A percentile compares a stretch with the other conserved stretches of the same genome.
Conservation (phyloP, 1,140 invertebrate species). For the Nephila pilipes region DNA sequence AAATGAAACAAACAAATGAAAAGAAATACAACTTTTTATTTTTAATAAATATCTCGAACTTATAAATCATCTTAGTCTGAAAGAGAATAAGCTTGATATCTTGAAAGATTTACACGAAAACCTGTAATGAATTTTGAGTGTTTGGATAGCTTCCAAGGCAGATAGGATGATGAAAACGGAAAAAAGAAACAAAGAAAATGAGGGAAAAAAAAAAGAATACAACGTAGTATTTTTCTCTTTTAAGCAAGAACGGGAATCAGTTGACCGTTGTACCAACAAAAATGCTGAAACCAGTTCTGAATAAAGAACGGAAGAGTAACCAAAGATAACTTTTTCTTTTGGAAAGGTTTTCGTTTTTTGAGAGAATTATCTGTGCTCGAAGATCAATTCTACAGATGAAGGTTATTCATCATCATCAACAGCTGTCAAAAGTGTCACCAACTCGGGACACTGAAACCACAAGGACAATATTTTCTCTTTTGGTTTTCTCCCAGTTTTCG, state of each 20-base stretch:
- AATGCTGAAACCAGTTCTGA: constrained; percentile 73
- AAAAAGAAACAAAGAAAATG: not conserved
- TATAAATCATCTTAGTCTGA: constrained; percentile 59
- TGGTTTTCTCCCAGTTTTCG: constrained; percentile 53
- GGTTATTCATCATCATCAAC: constrained; percentile 75
- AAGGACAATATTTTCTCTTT: constrained; percentile 73
- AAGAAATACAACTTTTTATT: constrained; percentile 25
- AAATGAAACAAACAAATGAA: not conserved
- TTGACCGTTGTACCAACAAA: constrained; percentile 51
- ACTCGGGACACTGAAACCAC: constrained; percentile 65
- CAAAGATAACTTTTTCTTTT: constrained; percentile 63
- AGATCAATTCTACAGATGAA: constrained; percentile 77
- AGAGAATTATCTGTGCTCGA: constrained; percentile 70
- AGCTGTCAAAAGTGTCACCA: constrained; percentile 76
- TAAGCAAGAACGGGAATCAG: constrained; percentile 39
- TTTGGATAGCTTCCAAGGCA: constrained; percentile 68
- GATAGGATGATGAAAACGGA: constrained; percentile 43
- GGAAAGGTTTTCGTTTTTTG: constrained; percentile 70
- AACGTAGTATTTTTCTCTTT: constrained; percentile 34
- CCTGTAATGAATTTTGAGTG: constrained; percentile 69
- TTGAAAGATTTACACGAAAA: constrained; percentile 56
- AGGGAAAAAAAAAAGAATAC: constrained; percentile 7
- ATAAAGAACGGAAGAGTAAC: constrained; percentile 72
- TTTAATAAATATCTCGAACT: constrained; percentile 35
- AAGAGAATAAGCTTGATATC: constrained; percentile 52